Base-by-base conservation (phyloP, 2,113 vertebrate species). In the Blennius ocellaris region DNA sequence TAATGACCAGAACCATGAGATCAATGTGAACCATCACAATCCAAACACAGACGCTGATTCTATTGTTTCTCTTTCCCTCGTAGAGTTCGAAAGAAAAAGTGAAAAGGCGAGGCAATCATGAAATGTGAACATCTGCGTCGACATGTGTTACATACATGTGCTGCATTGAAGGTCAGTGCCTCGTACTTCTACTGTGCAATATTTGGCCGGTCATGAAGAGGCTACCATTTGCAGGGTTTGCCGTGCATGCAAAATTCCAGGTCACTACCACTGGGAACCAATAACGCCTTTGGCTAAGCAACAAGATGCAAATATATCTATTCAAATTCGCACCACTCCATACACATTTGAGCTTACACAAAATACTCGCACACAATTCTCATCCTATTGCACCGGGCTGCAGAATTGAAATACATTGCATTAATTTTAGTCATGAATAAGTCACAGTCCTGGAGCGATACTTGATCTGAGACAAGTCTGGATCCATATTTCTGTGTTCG, bases 231-330 rank as follows among this genome's bases (percentile, higher is more conserved):
- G 76, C 87, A 89, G 81, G 71, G 72, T 73, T n/a, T 89, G 83
- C 84, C 64, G 59, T 81, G 78, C 65, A 94, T 93, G 92, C 93
- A 94, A 94, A 94, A 87, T 80, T 74, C 89, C 82, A 90, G 89
- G 88, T 88, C 90, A 86, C 87, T 68, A 86, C 76, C 86, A 83
- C 83, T 88, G 81, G 76, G 84, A 90, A 80, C 83, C 87, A 84
- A 87, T 80, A 88, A 86, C 81, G 87, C 89, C 87, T 87, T 85
- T 92, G 90, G 88, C 89, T 86, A 86, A 82, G 87, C 87, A 92
- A 91, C 88, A 92, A 85, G 81, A 94, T 94, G 94, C 93, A 94
- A 94, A 94, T 92, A 72, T 53, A 47, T 78, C 80, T 90, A 94
- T 93, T 94, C 92, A 94, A 94, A 94, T 94, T 59, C 2, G 16